These are phyloP conservation scores for Hafferia zeledoni DNA, from an alignment of 2,797 vertebrate genomes.

Conservation along the genomic window DNA sequence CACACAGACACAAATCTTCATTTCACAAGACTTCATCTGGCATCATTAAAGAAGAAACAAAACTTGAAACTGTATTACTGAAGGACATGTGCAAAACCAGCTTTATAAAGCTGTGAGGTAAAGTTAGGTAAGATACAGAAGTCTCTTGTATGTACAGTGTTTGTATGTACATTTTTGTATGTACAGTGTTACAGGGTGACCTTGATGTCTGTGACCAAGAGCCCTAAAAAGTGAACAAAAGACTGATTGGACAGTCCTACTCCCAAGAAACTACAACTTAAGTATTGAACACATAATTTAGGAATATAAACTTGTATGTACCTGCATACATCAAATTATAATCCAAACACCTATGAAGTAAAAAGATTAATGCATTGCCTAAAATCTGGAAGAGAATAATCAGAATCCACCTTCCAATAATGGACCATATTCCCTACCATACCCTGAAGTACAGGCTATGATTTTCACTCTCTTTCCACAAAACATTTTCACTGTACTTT, in stretches of 20 bases:
- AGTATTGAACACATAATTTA: neutral
- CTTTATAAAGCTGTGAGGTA: neutral
- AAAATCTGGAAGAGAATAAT: neutral
- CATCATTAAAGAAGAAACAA: neutral
- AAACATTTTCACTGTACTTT: neutral
- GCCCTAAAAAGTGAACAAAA: neutral
- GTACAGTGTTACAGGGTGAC: neutral
- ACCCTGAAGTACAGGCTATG: neutral
- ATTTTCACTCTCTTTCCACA: neutral
- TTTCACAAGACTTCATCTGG: neutral
- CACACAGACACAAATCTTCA: neutral
- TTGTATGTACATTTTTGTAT: neutral
- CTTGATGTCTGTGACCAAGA: neutral
- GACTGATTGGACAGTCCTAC: neutral
- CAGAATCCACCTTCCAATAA: neutral
- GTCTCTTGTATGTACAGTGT: neutral
- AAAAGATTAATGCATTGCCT: neutral
- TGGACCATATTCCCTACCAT: neutral
- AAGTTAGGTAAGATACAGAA: neutral
- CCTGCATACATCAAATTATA: neutral
- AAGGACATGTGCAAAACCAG: neutral
- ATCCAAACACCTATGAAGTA: neutral
- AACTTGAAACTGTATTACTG: neutral
- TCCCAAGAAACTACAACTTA: neutral
- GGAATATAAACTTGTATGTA: neutral